Evolutionary conservation across 1,140 invertebrate species (phyloP), one percentile per base, ranked within the genome.

Genomic region (Macrobrachium rosenbergii): DNA sequence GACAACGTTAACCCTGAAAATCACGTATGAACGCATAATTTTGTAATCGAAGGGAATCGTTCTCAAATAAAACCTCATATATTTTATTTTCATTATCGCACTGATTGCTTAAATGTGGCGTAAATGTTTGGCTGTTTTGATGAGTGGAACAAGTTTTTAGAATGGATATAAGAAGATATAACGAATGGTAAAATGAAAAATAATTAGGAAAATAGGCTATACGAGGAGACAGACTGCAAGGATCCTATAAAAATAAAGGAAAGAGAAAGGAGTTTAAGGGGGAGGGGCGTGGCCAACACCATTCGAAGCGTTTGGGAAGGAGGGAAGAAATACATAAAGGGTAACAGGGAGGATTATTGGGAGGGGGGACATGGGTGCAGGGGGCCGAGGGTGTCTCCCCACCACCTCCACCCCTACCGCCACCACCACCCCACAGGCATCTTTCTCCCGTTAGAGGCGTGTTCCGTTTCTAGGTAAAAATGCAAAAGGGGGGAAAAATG

Each of bases 401-500:
- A 52, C 45, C 45, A 52, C 5, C 45, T 10, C 45, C 45, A 6
- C 45, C 45, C 45, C 45, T 10, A 6, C 10, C 10, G 0, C 52
- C 52, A 37, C 28, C 28, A 3, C 52, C 52, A 8, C 12, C 52
- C 52, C 52, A 10, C 52, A 52, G 52, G 12, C 12, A 10, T 12
- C 52, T 12, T 12, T 52, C 52, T 52, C 8, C 52, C 52, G 7
- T 10, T 52, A 37, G 28, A 37, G 28, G 14, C 37, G 43, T 76
- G 43, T 76, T 76, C 73, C 12, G 73, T 62, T 79, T 52, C 58
- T 17, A 52, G 43, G 45, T 5, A 63, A 67, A 81, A 37, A 73
- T 62, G 58, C 19, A 52, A 80, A 81, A 37, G 73, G 0, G 58
- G 52, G 43, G 28, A 85, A 85, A 79, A 72, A 69, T 28, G 75